phyloP scores from a whole-genome alignment of 2,113 vertebrate species.

The Lipotes vexillifer region DNA sequence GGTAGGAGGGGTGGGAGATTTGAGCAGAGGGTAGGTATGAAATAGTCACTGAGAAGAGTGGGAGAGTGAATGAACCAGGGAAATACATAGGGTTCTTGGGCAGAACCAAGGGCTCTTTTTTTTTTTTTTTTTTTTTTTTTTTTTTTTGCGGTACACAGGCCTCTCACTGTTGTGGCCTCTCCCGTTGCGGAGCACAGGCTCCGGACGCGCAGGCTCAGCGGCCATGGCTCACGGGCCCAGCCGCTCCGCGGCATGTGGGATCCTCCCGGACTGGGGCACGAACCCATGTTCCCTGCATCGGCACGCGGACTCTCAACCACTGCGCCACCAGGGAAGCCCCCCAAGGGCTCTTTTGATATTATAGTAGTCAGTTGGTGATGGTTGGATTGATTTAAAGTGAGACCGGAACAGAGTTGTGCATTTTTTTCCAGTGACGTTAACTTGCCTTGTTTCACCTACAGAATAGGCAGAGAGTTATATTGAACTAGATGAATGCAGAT shows the following conservation, averaged over 20 bases:
- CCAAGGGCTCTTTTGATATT: not conserved
- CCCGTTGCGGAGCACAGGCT: no score
- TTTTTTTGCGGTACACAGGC: no score
- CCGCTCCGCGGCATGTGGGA: no score
- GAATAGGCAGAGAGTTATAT: not conserved
- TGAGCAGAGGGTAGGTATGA: not conserved
- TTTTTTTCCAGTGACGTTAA: not conserved
- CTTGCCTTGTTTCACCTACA: not conserved
- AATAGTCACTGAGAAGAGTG: not conserved
- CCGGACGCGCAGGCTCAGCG: no score
- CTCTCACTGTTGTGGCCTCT: no score
- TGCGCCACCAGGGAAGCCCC: no score
- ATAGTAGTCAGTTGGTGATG: not conserved
- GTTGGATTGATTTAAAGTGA: not conserved
- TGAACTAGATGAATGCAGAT: not conserved
- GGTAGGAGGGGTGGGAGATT: not conserved
- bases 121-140: no score
- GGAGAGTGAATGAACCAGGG: not conserved
- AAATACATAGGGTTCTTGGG: not conserved
- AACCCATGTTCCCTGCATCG: no score
- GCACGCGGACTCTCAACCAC: no score
- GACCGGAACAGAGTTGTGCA: not conserved
- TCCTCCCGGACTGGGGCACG: rapidly evolving
- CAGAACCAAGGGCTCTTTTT: not conserved
- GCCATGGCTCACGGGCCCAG: no score